Evolutionary conservation across 2,888 invertebrate genomes (phyloP).

Genomic region (Mythimna ferrago): DNA sequence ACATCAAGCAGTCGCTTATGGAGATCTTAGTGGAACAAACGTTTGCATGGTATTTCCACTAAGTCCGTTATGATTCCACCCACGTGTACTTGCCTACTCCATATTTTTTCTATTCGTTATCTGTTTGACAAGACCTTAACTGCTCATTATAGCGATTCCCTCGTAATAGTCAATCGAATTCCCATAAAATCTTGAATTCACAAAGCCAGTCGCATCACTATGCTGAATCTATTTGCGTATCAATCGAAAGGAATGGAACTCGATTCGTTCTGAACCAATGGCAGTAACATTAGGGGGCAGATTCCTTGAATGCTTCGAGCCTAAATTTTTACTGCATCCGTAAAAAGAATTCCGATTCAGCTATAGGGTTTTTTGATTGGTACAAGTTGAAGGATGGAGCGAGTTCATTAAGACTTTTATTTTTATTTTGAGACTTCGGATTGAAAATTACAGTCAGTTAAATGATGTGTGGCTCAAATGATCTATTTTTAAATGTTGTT

Average conservation of each 20-base stretch:
- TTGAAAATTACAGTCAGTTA: too few relatives aligned
- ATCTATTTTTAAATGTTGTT: too few relatives aligned
- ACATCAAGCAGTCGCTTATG: too few relatives aligned
- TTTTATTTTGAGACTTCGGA: not conserved
- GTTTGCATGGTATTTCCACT: too few relatives aligned
- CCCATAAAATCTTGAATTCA: conserved; percentile 49
- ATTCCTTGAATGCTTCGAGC: conserved; percentile 85
- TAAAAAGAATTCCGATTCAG: conserved; percentile 89
- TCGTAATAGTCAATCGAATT: conserved; percentile 10
- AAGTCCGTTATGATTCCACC: too few relatives aligned
- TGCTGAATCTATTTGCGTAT: conserved; percentile 80
- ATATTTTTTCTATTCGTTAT: too few relatives aligned
- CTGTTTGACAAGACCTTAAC: not conserved
- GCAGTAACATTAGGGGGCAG: conserved; percentile 85
- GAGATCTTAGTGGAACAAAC: too few relatives aligned
- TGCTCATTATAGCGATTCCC: not conserved
- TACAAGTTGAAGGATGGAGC: conserved; percentile 48
- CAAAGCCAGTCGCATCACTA: conserved; percentile 57
- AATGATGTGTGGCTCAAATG: too few relatives aligned
- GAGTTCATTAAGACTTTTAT: conserved; percentile 2
- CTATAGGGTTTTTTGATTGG: conserved; percentile 79
- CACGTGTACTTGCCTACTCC: too few relatives aligned
- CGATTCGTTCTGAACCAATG: conserved; percentile 78
- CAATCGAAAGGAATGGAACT: conserved; percentile 79
- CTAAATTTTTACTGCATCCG: conserved; percentile 89